Conservation (phyloP, 2,888 invertebrate genomes). For the Tetranychus truncatus region DNA sequence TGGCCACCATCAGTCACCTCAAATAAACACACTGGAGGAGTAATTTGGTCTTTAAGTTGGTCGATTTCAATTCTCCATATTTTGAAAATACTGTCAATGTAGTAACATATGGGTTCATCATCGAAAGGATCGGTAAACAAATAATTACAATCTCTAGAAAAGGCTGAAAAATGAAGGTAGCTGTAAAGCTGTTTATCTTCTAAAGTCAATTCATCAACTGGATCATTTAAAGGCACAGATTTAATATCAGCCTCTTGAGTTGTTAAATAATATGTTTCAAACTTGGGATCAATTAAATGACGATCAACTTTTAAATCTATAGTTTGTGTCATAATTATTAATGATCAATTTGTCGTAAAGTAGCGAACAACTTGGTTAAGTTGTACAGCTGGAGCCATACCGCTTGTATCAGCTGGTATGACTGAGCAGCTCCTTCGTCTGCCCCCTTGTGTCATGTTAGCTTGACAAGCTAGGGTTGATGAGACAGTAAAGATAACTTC, state of each 20-base stretch:
- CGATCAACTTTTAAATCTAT: not conserved
- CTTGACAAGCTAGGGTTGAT: no score
- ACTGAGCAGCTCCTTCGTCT: no score
- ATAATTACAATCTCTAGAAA: not conserved
- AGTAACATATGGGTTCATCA: not conserved
- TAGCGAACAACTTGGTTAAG: no score
- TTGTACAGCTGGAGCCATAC: no score
- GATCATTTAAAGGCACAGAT: not conserved
- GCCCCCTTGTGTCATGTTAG: no score
- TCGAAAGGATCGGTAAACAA: conserved; percentile 6
- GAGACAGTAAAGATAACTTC: no score
- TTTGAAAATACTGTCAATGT: not conserved
- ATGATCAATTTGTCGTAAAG: no score
- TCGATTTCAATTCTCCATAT: not conserved
- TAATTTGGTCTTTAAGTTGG: not conserved
- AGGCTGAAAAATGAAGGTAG: not conserved
- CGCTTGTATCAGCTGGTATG: no score
- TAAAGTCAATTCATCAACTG: not conserved
- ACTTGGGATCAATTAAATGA: not conserved
- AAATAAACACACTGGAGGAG: not conserved
- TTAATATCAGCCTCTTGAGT: not conserved
- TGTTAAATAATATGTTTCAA: not conserved
- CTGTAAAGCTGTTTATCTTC: not conserved
- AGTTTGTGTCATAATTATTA: not conserved
- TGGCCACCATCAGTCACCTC: not conserved